phyloP scores from a whole-genome alignment of 2,113 vertebrate genomes.

The Gallinago jamesoni region DNA sequence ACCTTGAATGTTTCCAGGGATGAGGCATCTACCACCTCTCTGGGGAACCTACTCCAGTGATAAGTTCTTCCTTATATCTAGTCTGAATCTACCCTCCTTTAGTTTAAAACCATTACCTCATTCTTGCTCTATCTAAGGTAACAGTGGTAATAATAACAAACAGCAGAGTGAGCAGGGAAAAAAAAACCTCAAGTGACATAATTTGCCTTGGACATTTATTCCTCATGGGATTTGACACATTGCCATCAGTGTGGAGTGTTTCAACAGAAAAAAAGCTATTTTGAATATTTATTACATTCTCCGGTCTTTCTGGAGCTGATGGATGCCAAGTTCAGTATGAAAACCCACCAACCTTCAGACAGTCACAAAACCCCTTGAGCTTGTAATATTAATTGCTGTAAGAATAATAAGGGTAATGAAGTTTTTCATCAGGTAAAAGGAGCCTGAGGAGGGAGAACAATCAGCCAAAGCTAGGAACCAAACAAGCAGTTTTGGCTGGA shows the following conservation, averaged over 20 bases:
- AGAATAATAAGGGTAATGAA: not conserved
- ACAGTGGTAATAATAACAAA: not conserved
- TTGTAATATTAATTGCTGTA: not conserved
- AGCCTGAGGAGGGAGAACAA: not conserved
- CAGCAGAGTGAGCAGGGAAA: not conserved
- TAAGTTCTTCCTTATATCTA: not conserved
- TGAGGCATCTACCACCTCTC: not conserved
- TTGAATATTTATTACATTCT: not conserved
- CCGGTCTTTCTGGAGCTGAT: not conserved
- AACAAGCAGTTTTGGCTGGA: not conserved
- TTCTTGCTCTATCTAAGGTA: not conserved
- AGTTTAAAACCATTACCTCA: not conserved
- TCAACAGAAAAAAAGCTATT: not conserved
- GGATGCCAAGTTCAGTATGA: not conserved
- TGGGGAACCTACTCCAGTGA: not conserved
- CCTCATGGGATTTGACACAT: not conserved
- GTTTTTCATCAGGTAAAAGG: not conserved
- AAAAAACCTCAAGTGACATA: not conserved
- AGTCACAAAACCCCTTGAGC: not conserved
- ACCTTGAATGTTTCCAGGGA: not conserved
- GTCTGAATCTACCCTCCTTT: not conserved
- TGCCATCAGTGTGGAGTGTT: not conserved
- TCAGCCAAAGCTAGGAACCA: not conserved
- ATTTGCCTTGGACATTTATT: not conserved
- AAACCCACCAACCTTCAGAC: not conserved